Evolutionary conservation across 2,888 invertebrate genomes (phyloP), one percentile per base, ranked within the genome.

Genomic region (Pandemis corylana): DNA sequence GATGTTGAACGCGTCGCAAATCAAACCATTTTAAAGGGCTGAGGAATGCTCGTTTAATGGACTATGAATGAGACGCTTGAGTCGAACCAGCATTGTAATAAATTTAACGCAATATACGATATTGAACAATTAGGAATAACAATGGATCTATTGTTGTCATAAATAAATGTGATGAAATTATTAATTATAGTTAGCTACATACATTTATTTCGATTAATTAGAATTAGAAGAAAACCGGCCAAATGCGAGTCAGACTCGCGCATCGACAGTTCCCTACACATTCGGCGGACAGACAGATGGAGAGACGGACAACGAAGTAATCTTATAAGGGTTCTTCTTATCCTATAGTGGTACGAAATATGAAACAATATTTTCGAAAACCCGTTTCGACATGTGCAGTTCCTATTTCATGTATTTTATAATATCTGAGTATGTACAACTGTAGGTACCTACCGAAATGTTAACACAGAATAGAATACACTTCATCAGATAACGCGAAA

Each of bases 1-100:
- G 46, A 20, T 44, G 64, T 49, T 51, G 61, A 66, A 62, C 61
- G 66, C 69, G 64, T 61, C 51, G 61, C 53, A 75, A 75, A 75
- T 66, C 74, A 75, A 70, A 70, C 70, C 51, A 70, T 75, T 74
- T 70, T 70, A 70, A 70, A 75, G 70, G 66, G 53, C 74, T 61
- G 66, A 59, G 69, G 49, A 67, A 67, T 62, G 61, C 44, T 62
- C 70, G 62, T 62, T 62, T 75, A 75, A 75, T 75, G 70, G 70
- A 66, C 66, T 70, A 70, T 67, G 66, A 75, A 75, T 53, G 66
- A 66, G 62, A 70, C 66, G 61, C 65, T 67, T 53, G 51, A 70
- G 61, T 56, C 70, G 66, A 62, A 62, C 44, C 66, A 44, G 53
- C 53, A 49, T 20, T n/a, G 49, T 61, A 66, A 66, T 70, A 69